Percentiles rank a stretch among this genome's conserved stretches.
Evolutionary conservation across 2,113 vertebrate species (phyloP).

Genomic region (Triplophysa rosa): DNA sequence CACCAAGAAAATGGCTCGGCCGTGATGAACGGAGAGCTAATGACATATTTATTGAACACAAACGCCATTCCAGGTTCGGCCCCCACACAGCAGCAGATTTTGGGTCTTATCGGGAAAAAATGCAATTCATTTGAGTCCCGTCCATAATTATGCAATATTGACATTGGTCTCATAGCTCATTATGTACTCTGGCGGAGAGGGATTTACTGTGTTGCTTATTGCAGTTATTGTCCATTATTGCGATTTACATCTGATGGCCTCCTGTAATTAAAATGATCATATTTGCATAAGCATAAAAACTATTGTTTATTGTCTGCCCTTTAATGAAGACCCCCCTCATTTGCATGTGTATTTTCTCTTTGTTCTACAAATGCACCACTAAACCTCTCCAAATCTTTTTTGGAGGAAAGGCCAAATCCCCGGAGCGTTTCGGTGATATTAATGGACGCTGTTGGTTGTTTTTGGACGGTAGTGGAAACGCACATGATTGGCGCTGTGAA

Average conservation of each 20-base stretch:
- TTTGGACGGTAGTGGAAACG: background rate
- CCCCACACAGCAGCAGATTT: background rate
- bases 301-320: conserved; percentile 27
- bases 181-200: background rate
- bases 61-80: conserved; percentile 9
- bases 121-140: conserved; percentile 6
- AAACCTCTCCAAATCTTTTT: background rate
- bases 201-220: conserved; percentile 20
- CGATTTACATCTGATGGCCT: conserved; percentile 14
- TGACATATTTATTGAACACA: conserved; percentile 30
- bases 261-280: conserved; percentile 34
- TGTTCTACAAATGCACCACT: background rate
- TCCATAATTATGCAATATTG: conserved; percentile 16
- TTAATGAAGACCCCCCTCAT: conserved; percentile 36
- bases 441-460: background rate
- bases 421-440: conserved; percentile 16
- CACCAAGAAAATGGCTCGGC: background rate
- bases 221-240: conserved; percentile 18
- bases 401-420: conserved; percentile 19
- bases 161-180: conserved; percentile 36
- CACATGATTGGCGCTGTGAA: conserved; percentile 9
- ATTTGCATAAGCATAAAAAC: conserved; percentile 26
- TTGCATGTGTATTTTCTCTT: conserved; percentile 11
- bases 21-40: conserved; percentile 7
- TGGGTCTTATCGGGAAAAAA: conserved; percentile 13